Evolutionary conservation across 1,140 invertebrate genomes (phyloP), one percentile per base, ranked within the genome.

Genomic region (Neodiprion pinetum): DNA sequence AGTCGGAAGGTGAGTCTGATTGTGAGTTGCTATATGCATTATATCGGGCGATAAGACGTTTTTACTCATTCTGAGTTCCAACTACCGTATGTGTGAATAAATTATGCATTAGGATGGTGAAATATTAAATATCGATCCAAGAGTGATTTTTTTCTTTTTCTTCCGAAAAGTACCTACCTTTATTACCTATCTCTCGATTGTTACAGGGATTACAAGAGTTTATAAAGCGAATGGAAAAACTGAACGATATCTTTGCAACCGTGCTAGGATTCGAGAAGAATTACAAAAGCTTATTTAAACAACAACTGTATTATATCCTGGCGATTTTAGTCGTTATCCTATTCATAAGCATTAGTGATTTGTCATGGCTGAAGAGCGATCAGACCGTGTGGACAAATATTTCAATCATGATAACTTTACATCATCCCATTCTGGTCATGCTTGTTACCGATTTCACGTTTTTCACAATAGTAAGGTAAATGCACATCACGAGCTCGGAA

Each of bases 401-500:
- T 0, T 4, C 48, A 5, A 10, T 80, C 0, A 28, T 14, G 1
- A 1, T 68, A 1, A 11, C 61, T 0, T 4, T 53, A 1, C 17
- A 75, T 17, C 49, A 75, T 67, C 76, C 80, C 7, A 12, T 76
- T 7, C 1, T 53, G 0, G 5, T 80, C 1, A 73, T 77, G 21
- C 65, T 50, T 9, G 21, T 78, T 5, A 70, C 49, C 4, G 77
- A 78, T n/a, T 9, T 67, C 3, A 72, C 80, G 7, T 83, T 83
- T 61, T 23, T 76, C 1, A 65, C 69, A 12, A 77, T 77, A 70
- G 23, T 82, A 65, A 80, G 73, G 82, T 80, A 77, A 21, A 53
- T 40, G 28, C 28, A 1, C 28, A 5, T 40, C 28, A 40, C 28
- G 28, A 40, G 28, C 28, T 40, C 28, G 5, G 28, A 40, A 40